These are phyloP conservation scores for Cossypha dichroa DNA, from an alignment of 2,797 vertebrate genomes.

Conservation along the genomic window DNA sequence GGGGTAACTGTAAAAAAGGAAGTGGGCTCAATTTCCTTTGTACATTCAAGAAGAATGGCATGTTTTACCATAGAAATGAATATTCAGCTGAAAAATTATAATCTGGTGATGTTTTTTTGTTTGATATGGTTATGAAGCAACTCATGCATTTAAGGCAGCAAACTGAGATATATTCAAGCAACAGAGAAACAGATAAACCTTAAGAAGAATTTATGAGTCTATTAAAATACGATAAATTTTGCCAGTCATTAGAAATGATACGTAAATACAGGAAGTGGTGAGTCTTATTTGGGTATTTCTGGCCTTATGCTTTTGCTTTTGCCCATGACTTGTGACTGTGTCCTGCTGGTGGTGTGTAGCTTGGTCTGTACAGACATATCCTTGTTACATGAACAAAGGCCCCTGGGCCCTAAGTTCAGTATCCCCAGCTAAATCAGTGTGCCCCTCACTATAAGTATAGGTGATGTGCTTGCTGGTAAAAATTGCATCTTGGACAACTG, in stretches of 20 bases:
- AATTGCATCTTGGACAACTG: background rate
- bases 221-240: background rate
- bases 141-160: background rate
- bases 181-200: background rate
- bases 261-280: background rate
- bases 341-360: background rate
- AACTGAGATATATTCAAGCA: background rate
- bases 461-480: background rate
- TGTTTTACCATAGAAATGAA: conserved; percentile 4
- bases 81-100: background rate
- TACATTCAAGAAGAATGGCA: background rate
- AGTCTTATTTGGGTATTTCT: background rate
- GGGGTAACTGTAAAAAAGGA: background rate
- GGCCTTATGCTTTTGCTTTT: background rate
- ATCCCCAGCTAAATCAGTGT: background rate
- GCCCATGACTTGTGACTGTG: background rate
- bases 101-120: background rate
- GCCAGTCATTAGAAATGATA: background rate
- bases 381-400: background rate
- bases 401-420: background rate
- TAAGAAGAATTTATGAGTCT: background rate
- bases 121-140: background rate
- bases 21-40: background rate
- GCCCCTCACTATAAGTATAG: background rate
- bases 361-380: background rate